Conservation (phyloP, 2,797 vertebrate species). For the Coluber constrictor region DNA sequence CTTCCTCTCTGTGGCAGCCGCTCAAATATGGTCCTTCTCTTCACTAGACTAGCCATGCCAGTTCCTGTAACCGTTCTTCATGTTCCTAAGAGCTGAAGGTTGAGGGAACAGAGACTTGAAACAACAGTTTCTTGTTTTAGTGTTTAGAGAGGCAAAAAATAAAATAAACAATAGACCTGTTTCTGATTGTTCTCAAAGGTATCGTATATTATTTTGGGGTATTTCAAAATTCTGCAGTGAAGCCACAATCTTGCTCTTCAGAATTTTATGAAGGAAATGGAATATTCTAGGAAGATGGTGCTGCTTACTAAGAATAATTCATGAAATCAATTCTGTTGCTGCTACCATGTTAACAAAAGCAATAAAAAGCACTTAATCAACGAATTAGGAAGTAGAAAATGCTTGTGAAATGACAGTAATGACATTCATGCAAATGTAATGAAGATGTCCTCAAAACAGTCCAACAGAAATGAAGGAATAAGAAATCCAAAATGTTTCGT, state of each 20-base stretch:
- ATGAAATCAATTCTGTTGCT: not conserved
- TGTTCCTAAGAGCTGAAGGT: not conserved
- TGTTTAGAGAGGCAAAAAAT: not conserved
- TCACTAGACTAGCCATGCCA: too few species aligned
- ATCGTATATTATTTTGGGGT: not conserved
- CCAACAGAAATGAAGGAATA: not conserved
- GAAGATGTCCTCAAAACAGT: not conserved
- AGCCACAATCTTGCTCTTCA: not conserved
- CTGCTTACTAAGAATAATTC: not conserved
- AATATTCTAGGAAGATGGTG: not conserved
- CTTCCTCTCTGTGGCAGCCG: too few species aligned
- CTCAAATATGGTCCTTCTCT: too few species aligned
- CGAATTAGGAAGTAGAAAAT: too few species aligned
- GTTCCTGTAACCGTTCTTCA: too few species aligned
- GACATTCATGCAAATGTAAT: not conserved
- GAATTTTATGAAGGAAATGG: not conserved
- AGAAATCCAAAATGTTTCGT: not conserved
- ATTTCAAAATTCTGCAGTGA: not conserved
- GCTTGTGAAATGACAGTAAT: not conserved
- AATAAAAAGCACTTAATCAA: not conserved
- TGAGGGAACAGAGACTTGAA: not conserved
- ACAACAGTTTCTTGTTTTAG: not conserved
- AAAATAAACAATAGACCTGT: not conserved
- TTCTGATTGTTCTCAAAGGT: not conserved
- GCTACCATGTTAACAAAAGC: not conserved